Conservation (phyloP, 2,888 invertebrate genomes). For the Sipunculus nudus region DNA sequence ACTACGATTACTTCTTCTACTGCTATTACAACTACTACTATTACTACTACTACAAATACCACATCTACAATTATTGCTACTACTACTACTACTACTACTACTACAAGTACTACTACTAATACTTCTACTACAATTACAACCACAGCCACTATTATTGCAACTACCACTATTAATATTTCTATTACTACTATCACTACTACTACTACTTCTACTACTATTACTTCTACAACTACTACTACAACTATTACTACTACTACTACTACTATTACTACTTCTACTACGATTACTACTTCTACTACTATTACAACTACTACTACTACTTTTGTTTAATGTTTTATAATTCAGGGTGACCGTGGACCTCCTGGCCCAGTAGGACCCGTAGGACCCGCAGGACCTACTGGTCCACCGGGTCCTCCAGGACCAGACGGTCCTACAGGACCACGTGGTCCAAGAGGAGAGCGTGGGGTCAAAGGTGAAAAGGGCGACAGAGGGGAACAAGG, state of each 20-base stretch:
- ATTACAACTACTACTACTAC: slow-evolving; percentile 27
- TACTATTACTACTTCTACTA: slow-evolving; percentile 18
- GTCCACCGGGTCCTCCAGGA: too few species aligned
- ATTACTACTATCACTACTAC: slow-evolving; percentile 20
- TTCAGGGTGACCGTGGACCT: too few species aligned
- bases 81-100: slow-evolving; percentile 26
- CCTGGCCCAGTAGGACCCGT: too few species aligned
- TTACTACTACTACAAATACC: slow-evolving; percentile 22
- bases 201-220: slow-evolving; percentile 21
- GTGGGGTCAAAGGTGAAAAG: too few species aligned
- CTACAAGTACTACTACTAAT: slow-evolving; percentile 26
- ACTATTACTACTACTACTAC: slow-evolving; percentile 23
- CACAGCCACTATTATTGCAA: slow-evolving; percentile 20
- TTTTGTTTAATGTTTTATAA: too few species aligned
- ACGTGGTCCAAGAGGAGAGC: too few species aligned
- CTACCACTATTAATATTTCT: slow-evolving; percentile 19
- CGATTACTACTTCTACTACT: slow-evolving; percentile 25
- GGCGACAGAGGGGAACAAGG: too few species aligned
- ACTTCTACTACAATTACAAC: slow-evolving; percentile 23
- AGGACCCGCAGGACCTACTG: too few species aligned
- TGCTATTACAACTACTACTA: slow-evolving; percentile 12
- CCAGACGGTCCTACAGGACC: too few species aligned
- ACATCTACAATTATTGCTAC: slow-evolving; percentile 19
- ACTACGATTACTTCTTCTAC: background rate
- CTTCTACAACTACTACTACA: slow-evolving; percentile 2